Conservation (phyloP, 1,140 invertebrate species). For the Diploscapter pachys region DNA sequence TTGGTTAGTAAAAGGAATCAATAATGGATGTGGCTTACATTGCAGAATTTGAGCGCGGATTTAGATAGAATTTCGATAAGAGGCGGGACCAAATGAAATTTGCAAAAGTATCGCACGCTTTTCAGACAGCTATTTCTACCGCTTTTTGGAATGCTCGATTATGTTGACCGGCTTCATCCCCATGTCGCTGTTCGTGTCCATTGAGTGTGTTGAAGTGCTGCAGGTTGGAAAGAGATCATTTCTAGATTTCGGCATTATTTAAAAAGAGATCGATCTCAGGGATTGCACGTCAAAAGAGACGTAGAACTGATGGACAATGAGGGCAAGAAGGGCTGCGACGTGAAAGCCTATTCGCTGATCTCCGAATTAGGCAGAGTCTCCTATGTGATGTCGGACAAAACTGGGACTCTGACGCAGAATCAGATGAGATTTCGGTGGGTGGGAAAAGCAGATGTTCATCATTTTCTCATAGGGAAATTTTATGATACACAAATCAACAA, state of each 20-base stretch:
- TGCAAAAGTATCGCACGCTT: too few species aligned
- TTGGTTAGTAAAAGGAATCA: too few species aligned
- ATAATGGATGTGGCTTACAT: too few species aligned
- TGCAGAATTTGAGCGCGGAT: too few species aligned
- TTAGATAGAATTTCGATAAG: too few species aligned
- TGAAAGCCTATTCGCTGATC: slow-evolving; percentile 94
- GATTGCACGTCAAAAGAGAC: slow-evolving; percentile 65
- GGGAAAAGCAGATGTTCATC: too few species aligned
- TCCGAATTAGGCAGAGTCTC: slow-evolving; percentile 89
- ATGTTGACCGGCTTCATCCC: slow-evolving; percentile 22
- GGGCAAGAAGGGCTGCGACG: slow-evolving; percentile 88
- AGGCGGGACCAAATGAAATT: too few species aligned
- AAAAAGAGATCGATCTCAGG: slow-evolving; percentile 13
- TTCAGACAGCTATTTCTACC: too few species aligned
- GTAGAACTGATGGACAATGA: slow-evolving; percentile 91
- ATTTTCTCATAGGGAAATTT: too few species aligned
- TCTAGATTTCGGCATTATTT: too few species aligned
- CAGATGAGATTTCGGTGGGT: slow-evolving; percentile 70
- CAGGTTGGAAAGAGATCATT: not conserved
- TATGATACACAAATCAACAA: too few species aligned
- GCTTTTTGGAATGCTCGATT: slow-evolving; percentile 7
- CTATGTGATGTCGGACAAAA: slow-evolving; percentile 62
- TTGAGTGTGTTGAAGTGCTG: slow-evolving; percentile 19
- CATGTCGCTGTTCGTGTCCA: slow-evolving; percentile 28
- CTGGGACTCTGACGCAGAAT: slow-evolving; percentile 90